Evolutionary conservation across 2,113 vertebrate species (phyloP), one percentile per base, ranked within the genome.

Genomic region (Turdus rufiventris): DNA sequence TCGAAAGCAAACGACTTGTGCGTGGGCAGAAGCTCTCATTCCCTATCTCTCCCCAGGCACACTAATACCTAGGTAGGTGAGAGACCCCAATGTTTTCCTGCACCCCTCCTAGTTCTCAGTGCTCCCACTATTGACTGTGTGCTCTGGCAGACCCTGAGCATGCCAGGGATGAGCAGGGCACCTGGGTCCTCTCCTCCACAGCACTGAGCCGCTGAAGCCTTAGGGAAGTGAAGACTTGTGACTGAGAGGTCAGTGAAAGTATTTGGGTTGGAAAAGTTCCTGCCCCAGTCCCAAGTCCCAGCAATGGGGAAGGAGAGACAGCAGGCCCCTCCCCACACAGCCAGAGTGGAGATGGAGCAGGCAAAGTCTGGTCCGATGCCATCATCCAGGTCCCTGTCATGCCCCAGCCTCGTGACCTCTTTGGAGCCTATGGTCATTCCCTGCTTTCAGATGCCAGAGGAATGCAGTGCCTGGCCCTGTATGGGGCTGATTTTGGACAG

Each of bases 1-100:
- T 21, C 20, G 60, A 92, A 97, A 88, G 85, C 68, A 94, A 93
- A 89, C 12, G 47, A 61, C 43, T 92, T 50, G 14, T 74, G 85
- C 1, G 0, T 73, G 43, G 68, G 62, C 3, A 3, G 84, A 33
- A 94, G 40, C 34, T 66, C 63, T 92, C 42, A 54, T 80, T 96
- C 65, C 62, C 33, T 38, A 23, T 56, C 47, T 91, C 34, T 92
- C 60, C 33, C 26, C 40, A 57, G 14, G 34, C 2, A 3, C n/a
- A 36, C 51, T 58, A 91, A 68, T 0, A 4, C 19, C 79, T n/a
- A 10, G n/a, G n/a, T 67, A 63, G 26, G 33, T 58, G 28, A 5
- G 2, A 88, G 60, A 68, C 33, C 47, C 48, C 61, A 54, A 71
- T 14, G 18, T 67, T 34, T 38, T 38, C 33, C n/a, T 31, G 33